phyloP scores from a whole-genome alignment of 1,140 invertebrate species.

The Cyrtorhinus lividipennis region DNA sequence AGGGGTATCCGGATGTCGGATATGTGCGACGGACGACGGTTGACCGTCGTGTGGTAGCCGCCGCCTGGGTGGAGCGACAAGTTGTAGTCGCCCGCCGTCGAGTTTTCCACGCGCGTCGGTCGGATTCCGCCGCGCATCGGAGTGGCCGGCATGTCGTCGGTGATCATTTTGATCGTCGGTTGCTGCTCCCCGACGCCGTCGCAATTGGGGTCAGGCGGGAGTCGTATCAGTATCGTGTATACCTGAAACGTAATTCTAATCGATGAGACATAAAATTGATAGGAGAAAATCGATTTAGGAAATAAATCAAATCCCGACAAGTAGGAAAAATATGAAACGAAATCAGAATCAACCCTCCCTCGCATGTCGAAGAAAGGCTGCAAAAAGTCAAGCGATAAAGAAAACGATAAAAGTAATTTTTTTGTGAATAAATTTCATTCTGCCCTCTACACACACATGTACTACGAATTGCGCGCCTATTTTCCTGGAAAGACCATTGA shows the following conservation, averaged over 20 bases:
- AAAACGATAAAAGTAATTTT: no score
- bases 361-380: no score
- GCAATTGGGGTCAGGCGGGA: constrained; percentile 48
- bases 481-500: no score
- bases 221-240: constrained; percentile 81
- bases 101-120: constrained; percentile 15
- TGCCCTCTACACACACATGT: no score
- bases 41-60: constrained; percentile 28
- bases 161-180: constrained; percentile 75
- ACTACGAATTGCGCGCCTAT: no score
- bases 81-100: constrained; percentile 23
- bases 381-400: no score
- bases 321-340: no score
- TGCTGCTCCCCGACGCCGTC: constrained; percentile 30
- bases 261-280: neutral
- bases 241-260: constrained; percentile 30
- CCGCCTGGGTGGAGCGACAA: constrained; percentile 25
- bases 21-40: constrained; percentile 48
- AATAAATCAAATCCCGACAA: no score
- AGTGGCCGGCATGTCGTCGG: constrained; percentile 36
- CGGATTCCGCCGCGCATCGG: constrained; percentile 23
- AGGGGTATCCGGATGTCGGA: constrained; percentile 67
- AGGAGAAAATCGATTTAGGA: no score
- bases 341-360: no score
- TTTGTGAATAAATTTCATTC: no score